Conservation (phyloP, 2,888 invertebrate genomes). For the Ctena decussata region DNA sequence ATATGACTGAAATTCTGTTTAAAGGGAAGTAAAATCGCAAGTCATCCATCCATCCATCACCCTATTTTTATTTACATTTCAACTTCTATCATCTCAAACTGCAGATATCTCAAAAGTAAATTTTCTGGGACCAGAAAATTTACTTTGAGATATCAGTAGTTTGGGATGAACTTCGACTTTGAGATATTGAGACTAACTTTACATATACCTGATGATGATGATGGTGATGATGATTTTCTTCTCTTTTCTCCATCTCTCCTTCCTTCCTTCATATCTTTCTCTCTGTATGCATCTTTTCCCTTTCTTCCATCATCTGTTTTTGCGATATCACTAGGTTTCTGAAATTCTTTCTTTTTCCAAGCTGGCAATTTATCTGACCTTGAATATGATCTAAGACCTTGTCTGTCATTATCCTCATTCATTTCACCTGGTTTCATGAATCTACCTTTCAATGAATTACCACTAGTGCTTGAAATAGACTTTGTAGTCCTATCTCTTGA, state of each 20-base stretch:
- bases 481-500: neutral
- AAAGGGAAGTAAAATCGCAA: too few species aligned
- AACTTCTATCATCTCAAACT: too few species aligned
- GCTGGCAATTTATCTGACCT: conserved; percentile 49
- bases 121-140: too few species aligned
- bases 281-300: neutral
- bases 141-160: too few species aligned
- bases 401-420: conserved; percentile 18
- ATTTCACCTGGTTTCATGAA: conserved; percentile 69
- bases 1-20: too few species aligned
- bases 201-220: conserved; percentile 44
- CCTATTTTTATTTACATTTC: too few species aligned
- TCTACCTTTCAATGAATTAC: conserved; percentile 47
- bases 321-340: conserved; percentile 45
- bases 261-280: conserved; percentile 1
- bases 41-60: too few species aligned
- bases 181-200: too few species aligned
- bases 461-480: neutral
- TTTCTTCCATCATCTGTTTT: neutral
- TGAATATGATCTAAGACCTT: conserved; percentile 3
- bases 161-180: too few species aligned
- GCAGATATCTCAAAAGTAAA: too few species aligned
- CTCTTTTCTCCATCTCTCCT: conserved; percentile 15
- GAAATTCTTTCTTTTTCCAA: conserved; percentile 76
- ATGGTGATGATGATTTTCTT: conserved; percentile 28